These are phyloP conservation scores for Phyllotreta striolata DNA, from an alignment of 2,888 invertebrate genomes.

Conservation along the genomic window DNA sequence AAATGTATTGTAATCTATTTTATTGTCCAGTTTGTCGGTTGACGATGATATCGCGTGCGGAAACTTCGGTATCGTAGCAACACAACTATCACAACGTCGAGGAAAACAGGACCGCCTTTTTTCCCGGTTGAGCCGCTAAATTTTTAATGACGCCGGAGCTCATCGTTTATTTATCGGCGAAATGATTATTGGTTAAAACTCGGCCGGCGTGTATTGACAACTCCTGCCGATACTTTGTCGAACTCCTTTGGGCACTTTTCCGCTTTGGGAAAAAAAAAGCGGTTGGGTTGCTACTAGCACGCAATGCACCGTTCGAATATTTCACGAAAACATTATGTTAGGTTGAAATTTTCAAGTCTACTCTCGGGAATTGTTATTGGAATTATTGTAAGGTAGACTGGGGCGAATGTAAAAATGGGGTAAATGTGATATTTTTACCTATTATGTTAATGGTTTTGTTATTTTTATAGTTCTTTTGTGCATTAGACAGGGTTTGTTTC, in stretches of 20 bases:
- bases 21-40: constrained; percentile 52
- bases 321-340: constrained; percentile 30
- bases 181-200: constrained; percentile 58
- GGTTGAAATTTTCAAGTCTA: too few relatives aligned
- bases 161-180: constrained; percentile 59
- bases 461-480: too few relatives aligned
- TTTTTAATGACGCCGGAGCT: constrained; percentile 56
- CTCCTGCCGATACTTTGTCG: constrained; percentile 40
- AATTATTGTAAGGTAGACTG: too few relatives aligned
- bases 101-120: constrained; percentile 42
- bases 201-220: constrained; percentile 49
- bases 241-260: constrained; percentile 27
- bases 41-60: constrained; percentile 61
- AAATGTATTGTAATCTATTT: constrained; percentile 42
- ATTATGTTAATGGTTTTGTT: too few relatives aligned
- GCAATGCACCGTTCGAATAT: constrained; percentile 49
- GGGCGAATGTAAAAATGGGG: too few relatives aligned
- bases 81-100: constrained; percentile 58
- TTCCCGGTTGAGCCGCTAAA: constrained; percentile 52
- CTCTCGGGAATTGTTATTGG: too few relatives aligned
- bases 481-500: too few relatives aligned
- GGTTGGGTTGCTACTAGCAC: constrained; percentile 39
- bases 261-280: constrained; percentile 37
- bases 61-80: constrained; percentile 55
- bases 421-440: too few relatives aligned